Base-by-base conservation (phyloP, 1,140 invertebrate species). In the Drosophila pachea region DNA sequence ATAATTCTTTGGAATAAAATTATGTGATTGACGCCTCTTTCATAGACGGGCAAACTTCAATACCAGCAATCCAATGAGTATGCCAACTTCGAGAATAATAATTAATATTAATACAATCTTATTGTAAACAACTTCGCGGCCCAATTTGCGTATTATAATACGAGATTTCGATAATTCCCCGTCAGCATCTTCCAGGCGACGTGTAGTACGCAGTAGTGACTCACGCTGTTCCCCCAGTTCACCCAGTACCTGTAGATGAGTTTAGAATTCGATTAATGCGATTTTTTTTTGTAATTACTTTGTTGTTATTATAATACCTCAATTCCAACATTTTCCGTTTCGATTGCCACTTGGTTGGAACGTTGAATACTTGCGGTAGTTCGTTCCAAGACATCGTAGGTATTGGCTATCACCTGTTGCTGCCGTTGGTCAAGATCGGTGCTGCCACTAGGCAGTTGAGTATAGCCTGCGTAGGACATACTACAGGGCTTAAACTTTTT, bases 291-390 rank as follows among this genome's bases (percentile, higher is more conserved):
- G 16, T 33, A 14, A 8, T 9, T 35, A 33, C 32, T 14, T 33
- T 49, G 12, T 52, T 9, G n/a, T 35, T 52, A 12, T 48, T n/a
- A 9, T 12, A 52, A 91, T 6, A 95, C 94, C 86, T 94, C 94
- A 4, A 92, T 93, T 0, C 95, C 95, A 71, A 96, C 92, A 77
- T 93, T 91, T 89, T 96, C 95, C 0, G 94, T 95, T 87, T 96
- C 95, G 7, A 93, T 91, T 9, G 95, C 94, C 49, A 95, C 91
- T 74, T 92, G 92, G 68, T 94, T 93, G 2, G 94, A 94, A 65
- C 94, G 68, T n/a, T 88, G 68, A 4, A 88, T 68, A 43, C 83
- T 88, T 9, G 68, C 60, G 0, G 64, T 48, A 1, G 83, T 82
- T 0, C 83, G 64, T 22, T 88, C 67, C 0, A 88, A 64, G 3